Evolutionary conservation across 1,140 invertebrate species (phyloP), one percentile per base, ranked within the genome.

Genomic region (Drosophila bocqueti): DNA sequence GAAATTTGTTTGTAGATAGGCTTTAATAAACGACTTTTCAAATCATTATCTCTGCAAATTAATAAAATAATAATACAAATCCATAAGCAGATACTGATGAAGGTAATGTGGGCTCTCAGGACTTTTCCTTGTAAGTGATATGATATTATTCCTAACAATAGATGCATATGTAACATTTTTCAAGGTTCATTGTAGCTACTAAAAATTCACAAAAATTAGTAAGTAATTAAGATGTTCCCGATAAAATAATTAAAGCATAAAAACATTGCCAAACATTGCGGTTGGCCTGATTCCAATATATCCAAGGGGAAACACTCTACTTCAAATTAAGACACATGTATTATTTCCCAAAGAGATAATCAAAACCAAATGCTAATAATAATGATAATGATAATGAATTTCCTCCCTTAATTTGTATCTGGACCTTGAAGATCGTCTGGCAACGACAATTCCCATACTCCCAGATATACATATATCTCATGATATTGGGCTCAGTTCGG

Each of bases 151-250:
- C 24, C 9, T 47, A 9, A 7, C 7, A 10, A 34, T 34, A 31
- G 0, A 29, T 29, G 7, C 29, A 18, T 34, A 7, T 13, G 21
- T 36, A 18, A 40, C 16, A 24, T 24, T 47, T 47, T 62, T 31
- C 46, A 69, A 52, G 47, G 62, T 36, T 52, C 18, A 13, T 2
- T 29, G 18, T n/a, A 18, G 24, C 34, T 45, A 34, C 18, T 21
- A 24, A 16, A 63, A 8, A 64, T 63, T 47, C 46, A 50, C 47
- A 10, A 29, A 63, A 66, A 46, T 46, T 36, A 63, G 31, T 46
- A 16, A 47, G 52, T 65, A 55, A 71, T 68, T 67, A 71, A 71
- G 36, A 67, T 40, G 45, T 7, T 52, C 46, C 29, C 49, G 40
- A 68, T 54, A 45, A 29, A 68, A 58, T 0, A 34, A 10, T 10